These are phyloP conservation scores for Chaetoderma sp. DNA, from an alignment of 2,888 invertebrate genomes.

Conservation along the genomic window DNA sequence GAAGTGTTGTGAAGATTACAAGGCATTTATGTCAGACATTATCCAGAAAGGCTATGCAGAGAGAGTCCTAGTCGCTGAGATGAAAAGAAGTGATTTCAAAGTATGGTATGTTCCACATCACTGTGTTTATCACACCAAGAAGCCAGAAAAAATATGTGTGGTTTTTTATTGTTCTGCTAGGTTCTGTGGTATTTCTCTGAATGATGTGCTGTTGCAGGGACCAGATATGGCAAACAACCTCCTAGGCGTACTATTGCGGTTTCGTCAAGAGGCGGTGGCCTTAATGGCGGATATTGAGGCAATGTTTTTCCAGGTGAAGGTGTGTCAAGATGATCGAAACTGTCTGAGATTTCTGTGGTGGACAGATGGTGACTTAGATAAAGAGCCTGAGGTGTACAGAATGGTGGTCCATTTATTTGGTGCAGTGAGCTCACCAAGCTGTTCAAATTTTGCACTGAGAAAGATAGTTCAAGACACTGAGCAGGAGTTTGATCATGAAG, in stretches of 20 bases:
- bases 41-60: slow-evolving; percentile 22
- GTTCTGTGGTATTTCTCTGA: slow-evolving; percentile 13
- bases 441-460: slow-evolving; percentile 19
- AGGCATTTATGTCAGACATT: slow-evolving; percentile 13
- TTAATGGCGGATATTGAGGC: slow-evolving; percentile 31
- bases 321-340: slow-evolving; percentile 19
- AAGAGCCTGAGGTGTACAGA: slow-evolving; percentile 2
- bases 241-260: slow-evolving; percentile 35
- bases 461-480: slow-evolving; percentile 19
- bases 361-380: slow-evolving; percentile 7
- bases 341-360: slow-evolving; percentile 34
- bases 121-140: slow-evolving; percentile 29
- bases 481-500: slow-evolving; percentile 11
- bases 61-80: neutral
- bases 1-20: slow-evolving; percentile 12
- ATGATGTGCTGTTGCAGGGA: slow-evolving; percentile 32
- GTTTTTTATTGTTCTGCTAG: slow-evolving; percentile 33
- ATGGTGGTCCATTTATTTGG: slow-evolving; percentile 28
- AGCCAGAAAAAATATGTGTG: slow-evolving; percentile 32
- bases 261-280: slow-evolving; percentile 30
- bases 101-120: slow-evolving; percentile 41
- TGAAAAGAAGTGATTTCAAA: neutral
- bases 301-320: slow-evolving; percentile 34
- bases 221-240: slow-evolving; percentile 35
- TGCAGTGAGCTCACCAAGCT: slow-evolving; percentile 32